Base-by-base conservation (phyloP, 2,113 vertebrate genomes). In the Tenebrosternarchus preto region DNA sequence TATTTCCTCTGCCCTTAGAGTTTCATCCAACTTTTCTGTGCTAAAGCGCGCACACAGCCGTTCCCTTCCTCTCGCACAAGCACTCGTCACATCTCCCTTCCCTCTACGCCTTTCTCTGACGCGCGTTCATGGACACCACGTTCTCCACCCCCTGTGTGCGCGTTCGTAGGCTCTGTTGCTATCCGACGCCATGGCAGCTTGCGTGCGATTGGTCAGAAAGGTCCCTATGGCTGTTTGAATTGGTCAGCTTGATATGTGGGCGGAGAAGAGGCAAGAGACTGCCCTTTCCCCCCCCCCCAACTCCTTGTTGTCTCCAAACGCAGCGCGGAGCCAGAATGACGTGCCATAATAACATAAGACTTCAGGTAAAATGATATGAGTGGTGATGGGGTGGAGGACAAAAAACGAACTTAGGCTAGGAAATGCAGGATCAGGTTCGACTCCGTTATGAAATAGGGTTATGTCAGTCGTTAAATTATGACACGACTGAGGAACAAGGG, bases 121-220 rank as follows among this genome's bases (percentile, higher is more conserved):
- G 76, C 82, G 75, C 82, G 78, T 60, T 61, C 80, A 75, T 43
- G 61, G 39, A 66, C 69, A 64, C 57, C 77, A 82, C 71, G 39
- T 61, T 59, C 78, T 76, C 81, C 82, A 55, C 68, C 84, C 86
- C 79, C 80, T 73, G 72, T 75, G 55, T 84, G 87, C 90, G 78
- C 88, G 86, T 88, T 89, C 89, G 82, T 83, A 86, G 70, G 64
- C 86, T 88, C 93, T 94, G 92, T 93, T 94, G 92, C 93, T 94
- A 94, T 89, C 93, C 93, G 85, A 91, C 91, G 91, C 92, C 80
- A 82, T 69, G 92, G 92, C 91, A 93, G 89, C 89, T 90, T 81
- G 75, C 4, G 17, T 1, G 59, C 84, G 0, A 93, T 93, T 93
- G 92, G 93, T 85, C 87, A 75, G 76, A 76, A 39, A 75, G 84